Conservation (phyloP, 2,797 vertebrate genomes). For the Echeneis naucrates region DNA sequence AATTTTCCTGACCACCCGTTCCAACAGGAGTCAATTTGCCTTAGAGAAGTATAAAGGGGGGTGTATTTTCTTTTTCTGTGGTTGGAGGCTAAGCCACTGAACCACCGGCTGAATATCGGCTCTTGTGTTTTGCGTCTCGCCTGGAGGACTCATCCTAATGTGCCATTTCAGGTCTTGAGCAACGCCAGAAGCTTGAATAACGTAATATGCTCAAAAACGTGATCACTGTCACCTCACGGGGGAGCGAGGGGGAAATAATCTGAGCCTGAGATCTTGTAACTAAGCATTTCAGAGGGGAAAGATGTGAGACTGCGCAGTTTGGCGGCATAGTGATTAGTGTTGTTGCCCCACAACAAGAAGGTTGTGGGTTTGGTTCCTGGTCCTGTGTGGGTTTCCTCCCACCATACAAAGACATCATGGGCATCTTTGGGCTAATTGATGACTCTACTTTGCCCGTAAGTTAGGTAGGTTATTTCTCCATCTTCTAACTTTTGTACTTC, state of each 20-base stretch:
- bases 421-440: too few species aligned
- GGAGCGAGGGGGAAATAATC: slow-evolving; percentile 44
- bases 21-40: slow-evolving; percentile 73
- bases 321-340: too few species aligned
- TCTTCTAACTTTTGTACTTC: neutral
- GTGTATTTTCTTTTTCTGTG: slow-evolving; percentile 11
- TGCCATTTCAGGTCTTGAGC: slow-evolving; percentile 55
- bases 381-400: too few species aligned
- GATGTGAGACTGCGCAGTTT: slow-evolving; percentile 28
- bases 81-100: slow-evolving; percentile 42
- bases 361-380: too few species aligned
- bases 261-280: slow-evolving; percentile 59
- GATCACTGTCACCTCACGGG: slow-evolving; percentile 46
- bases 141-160: slow-evolving; percentile 58
- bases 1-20: slow-evolving; percentile 77
- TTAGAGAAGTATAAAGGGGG: slow-evolving; percentile 68
- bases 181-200: slow-evolving; percentile 57
- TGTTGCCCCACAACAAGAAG: too few species aligned
- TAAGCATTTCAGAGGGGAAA: slow-evolving; percentile 33
- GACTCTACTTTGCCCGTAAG: too few species aligned
- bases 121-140: slow-evolving; percentile 51
- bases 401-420: too few species aligned
- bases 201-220: slow-evolving; percentile 51
- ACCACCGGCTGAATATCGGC: slow-evolving; percentile 50
- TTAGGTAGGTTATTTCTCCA: too few species aligned